Percentiles rank a stretch among this genome's conserved stretches.
Evolutionary conservation across 2,113 vertebrate species (phyloP).

Genomic region (Eira barbara): DNA sequence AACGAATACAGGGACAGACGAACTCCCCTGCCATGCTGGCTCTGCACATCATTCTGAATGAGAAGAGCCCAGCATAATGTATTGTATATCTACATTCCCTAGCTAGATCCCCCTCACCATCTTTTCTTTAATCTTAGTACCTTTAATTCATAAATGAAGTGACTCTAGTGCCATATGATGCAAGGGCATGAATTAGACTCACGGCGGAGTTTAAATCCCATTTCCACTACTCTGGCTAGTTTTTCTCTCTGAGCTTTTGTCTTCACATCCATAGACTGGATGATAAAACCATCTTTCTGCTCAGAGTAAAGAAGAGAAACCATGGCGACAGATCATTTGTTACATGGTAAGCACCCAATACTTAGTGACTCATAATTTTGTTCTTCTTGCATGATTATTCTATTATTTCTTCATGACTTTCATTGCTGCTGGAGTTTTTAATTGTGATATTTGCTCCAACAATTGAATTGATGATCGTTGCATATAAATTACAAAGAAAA

Average conservation of each 20-base stretch:
- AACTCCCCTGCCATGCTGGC: neutral
- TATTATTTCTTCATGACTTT: slow-evolving; percentile 13
- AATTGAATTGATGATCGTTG: slow-evolving; percentile 40
- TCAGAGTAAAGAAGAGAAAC: neutral
- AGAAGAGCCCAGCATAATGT: neutral
- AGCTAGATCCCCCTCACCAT: neutral
- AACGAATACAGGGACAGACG: neutral
- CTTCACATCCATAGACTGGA: neutral
- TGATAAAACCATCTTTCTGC: neutral
- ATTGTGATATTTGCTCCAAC: slow-evolving; percentile 47
- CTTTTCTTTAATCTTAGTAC: neutral
- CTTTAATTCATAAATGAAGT: neutral
- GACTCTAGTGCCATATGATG: neutral
- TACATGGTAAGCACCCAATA: neutral
- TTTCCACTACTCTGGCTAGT: neutral
- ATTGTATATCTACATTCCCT: neutral
- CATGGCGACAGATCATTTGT: neutral
- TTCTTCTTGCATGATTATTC: slow-evolving; percentile 28
- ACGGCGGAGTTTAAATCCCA: neutral
- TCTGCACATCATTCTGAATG: neutral
- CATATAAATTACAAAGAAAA: slow-evolving; percentile 36
- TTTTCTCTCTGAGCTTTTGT: neutral
- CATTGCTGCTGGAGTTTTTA: slow-evolving; percentile 10
- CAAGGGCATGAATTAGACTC: neutral
- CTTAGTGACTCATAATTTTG: neutral